These are phyloP conservation scores for Drosophila bifasciata DNA, from an alignment of 1,140 invertebrate genomes.

Conservation along the genomic window DNA sequence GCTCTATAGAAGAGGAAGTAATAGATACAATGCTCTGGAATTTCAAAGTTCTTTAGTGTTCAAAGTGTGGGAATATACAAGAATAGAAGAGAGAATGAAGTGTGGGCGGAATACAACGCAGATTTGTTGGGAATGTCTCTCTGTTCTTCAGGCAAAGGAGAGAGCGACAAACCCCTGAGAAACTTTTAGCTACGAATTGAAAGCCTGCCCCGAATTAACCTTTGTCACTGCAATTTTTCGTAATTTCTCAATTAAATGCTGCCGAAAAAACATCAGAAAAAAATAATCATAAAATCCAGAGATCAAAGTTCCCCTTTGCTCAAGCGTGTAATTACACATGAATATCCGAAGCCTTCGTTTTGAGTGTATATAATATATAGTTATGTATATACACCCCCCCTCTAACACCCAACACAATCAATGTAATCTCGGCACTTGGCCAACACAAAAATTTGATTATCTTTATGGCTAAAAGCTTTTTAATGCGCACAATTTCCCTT, in stretches of 20 bases:
- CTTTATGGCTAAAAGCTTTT: slow-evolving; percentile 56
- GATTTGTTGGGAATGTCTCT: slow-evolving; percentile 12
- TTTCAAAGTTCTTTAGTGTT: slow-evolving; percentile 17
- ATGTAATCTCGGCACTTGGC: slow-evolving; percentile 41
- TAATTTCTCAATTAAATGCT: slow-evolving; percentile 46
- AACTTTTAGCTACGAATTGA: slow-evolving; percentile 1
- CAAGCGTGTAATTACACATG: slow-evolving; percentile 40
- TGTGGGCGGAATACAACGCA: slow-evolving; percentile 46
- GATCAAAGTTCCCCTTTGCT: slow-evolving; percentile 46
- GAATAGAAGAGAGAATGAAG: slow-evolving; percentile 38
- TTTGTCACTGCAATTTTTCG: slow-evolving; percentile 34
- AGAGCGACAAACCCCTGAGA: slow-evolving; percentile 28
- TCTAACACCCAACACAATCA: slow-evolving; percentile 15
- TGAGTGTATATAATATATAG: too few species aligned
- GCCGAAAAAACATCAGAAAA: slow-evolving; percentile 20
- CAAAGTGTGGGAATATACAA: slow-evolving; percentile 60
- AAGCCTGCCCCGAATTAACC: slow-evolving; percentile 49
- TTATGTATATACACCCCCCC: too few species aligned
- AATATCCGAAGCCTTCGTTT: too few species aligned
- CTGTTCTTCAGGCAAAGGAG: slow-evolving; percentile 1
- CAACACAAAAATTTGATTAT: slow-evolving; percentile 57
- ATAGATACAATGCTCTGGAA: slow-evolving; percentile 17
- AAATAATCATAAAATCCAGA: slow-evolving; percentile 25
- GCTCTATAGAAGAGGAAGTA: slow-evolving; percentile 26
- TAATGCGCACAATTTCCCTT: slow-evolving; percentile 55